A percentile compares a stretch with the other conserved stretches of the same genome.
Conservation (phyloP, 2,888 invertebrate genomes). For the Caenorhabditis panamensis region DNA sequence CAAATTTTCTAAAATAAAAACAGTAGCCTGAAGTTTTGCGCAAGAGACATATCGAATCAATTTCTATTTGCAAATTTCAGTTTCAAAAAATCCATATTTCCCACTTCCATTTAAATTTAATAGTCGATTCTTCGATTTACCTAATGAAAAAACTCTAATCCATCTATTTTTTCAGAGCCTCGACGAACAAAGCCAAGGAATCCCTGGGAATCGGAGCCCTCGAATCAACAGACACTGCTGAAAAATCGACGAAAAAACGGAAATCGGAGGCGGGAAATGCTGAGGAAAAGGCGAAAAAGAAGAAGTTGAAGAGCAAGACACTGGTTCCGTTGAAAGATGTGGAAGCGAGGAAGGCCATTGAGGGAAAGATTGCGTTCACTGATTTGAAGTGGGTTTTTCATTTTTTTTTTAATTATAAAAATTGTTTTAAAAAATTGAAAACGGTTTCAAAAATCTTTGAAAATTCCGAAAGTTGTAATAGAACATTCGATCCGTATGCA, state of each 20-base stretch:
- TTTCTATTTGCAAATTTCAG: background rate
- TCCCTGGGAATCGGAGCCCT: constrained; percentile 48
- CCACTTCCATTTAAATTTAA: background rate
- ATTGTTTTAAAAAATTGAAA: background rate
- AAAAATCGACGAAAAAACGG: constrained; percentile 26
- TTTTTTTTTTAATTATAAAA: too few relatives aligned
- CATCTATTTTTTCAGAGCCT: constrained; percentile 30
- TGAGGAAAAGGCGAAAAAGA: constrained; percentile 33
- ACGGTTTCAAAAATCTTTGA: background rate
- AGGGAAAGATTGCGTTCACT: constrained; percentile 71
- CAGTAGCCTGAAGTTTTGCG: too few relatives aligned
- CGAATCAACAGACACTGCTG: constrained; percentile 6
- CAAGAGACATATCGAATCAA: too few relatives aligned
- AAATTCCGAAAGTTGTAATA: background rate
- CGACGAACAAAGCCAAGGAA: constrained; percentile 53
- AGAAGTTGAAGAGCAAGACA: constrained; percentile 55
- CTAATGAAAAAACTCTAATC: too few relatives aligned
- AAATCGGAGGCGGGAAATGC: constrained; percentile 19
- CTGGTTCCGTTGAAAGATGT: constrained; percentile 57
- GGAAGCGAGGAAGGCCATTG: constrained; percentile 61
- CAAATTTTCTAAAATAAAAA: too few relatives aligned
- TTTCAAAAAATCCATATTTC: background rate
- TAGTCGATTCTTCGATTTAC: background rate
- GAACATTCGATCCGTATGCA: too few relatives aligned
- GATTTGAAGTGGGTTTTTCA: constrained; percentile 70